Evolutionary conservation across 1,140 invertebrate genomes (phyloP).

Genomic region (Myzus persicae): DNA sequence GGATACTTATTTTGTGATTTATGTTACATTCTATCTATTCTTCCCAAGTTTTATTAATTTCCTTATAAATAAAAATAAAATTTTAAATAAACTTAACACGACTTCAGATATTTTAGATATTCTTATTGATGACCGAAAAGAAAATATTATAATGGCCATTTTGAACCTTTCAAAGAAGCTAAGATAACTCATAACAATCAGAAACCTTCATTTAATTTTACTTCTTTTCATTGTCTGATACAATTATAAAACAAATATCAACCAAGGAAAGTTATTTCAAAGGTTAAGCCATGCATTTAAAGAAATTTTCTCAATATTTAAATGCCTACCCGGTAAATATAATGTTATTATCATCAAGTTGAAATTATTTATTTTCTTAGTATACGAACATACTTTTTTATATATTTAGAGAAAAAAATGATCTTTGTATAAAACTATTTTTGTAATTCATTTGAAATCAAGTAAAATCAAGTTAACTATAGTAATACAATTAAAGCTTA

Average conservation of each 20-base stretch:
- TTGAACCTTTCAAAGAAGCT: neutral
- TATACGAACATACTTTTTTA: neutral
- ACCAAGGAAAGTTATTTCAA: neutral
- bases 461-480: too few species aligned
- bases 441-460: neutral
- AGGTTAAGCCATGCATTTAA: neutral
- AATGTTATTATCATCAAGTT: neutral
- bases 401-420: neutral
- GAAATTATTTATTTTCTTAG: neutral
- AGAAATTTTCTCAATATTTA: neutral
- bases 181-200: neutral
- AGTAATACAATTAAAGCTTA: neutral
- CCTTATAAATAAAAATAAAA: neutral
- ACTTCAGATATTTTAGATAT: neutral
- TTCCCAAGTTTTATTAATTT: neutral
- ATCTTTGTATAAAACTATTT: neutral
- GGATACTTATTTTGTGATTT: neutral
- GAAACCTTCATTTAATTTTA: neutral
- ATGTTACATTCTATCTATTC: neutral
- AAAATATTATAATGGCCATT: constrained; percentile 21
- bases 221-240: neutral
- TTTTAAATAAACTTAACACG: neutral
- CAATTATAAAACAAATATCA: neutral
- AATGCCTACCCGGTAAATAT: neutral
- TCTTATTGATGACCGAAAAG: neutral